These are phyloP conservation scores for Pluvianellus socialis DNA, from an alignment of 2,113 vertebrate species.

Conservation along the genomic window DNA sequence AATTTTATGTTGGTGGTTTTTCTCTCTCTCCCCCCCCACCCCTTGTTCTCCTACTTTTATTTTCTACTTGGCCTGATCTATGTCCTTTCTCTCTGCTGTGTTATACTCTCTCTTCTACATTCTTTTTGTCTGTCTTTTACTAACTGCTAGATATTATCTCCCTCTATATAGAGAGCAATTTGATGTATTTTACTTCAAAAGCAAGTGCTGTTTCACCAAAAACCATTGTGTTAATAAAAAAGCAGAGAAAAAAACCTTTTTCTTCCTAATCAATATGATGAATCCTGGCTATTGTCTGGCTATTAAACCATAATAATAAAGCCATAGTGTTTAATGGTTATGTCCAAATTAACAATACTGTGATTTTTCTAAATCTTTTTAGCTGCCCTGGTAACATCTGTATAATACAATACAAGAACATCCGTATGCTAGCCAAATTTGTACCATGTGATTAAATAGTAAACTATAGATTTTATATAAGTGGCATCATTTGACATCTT, in stretches of 20 bases:
- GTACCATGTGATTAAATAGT: neutral
- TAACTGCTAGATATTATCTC: neutral
- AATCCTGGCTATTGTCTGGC: neutral
- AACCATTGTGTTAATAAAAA: neutral
- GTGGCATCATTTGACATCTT: neutral
- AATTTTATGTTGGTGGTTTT: neutral
- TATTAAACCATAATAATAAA: neutral
- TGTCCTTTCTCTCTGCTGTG: neutral
- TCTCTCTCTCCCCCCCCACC: neutral
- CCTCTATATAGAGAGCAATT: neutral
- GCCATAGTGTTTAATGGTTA: neutral
- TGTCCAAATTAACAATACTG: neutral
- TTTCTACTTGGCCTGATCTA: neutral
- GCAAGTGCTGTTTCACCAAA: neutral
- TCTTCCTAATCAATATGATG: neutral
- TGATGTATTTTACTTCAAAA: conserved; percentile 6
- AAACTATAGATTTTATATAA: neutral
- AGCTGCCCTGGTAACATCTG: neutral
- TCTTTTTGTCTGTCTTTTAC: neutral
- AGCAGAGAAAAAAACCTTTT: neutral
- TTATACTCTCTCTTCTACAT: neutral
- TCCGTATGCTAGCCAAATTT: neutral
- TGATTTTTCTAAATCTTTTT: neutral
- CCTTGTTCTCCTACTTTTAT: neutral
- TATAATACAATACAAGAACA: neutral